phyloP scores from a whole-genome alignment of 2,113 vertebrate genomes.

The Dendropsophus ebraccatus region DNA sequence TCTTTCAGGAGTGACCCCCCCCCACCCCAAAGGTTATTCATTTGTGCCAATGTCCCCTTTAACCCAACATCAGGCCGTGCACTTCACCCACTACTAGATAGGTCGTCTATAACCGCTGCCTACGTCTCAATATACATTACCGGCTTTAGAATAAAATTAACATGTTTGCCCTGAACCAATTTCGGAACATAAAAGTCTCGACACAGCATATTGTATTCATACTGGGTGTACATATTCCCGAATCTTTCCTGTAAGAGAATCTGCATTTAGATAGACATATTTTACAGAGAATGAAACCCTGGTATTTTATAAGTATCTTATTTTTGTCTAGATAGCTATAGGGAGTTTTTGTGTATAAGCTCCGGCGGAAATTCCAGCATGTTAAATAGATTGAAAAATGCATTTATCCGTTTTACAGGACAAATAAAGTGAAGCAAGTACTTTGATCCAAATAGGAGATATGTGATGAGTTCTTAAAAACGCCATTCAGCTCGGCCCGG shows the following conservation, averaged over 20 bases:
- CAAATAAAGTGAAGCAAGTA: slow-evolving; percentile 37
- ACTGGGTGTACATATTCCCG: slow-evolving; percentile 63
- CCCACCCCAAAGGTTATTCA: no score
- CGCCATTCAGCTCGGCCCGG: slow-evolving; percentile 35
- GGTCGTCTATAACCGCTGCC: neutral
- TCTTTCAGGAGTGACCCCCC: no score
- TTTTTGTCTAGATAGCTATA: slow-evolving; percentile 49
- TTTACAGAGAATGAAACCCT: slow-evolving; percentile 63
- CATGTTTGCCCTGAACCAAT: neutral
- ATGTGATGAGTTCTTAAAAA: slow-evolving; percentile 49
- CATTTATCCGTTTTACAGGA: slow-evolving; percentile 53
- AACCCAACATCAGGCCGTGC: neutral
- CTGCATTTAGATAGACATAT: slow-evolving; percentile 73
- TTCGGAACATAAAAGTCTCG: slow-evolving; percentile 52
- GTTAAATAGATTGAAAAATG: slow-evolving; percentile 60
- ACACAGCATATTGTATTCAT: slow-evolving; percentile 60
- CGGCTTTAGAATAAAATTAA: slow-evolving; percentile 45
- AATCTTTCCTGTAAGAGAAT: slow-evolving; percentile 66
- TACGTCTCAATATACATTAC: neutral
- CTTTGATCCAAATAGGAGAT: slow-evolving; percentile 28
- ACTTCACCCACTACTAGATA: neutral
- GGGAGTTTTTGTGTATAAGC: slow-evolving; percentile 57
- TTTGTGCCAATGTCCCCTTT: neutral
- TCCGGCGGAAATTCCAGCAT: slow-evolving; percentile 54
- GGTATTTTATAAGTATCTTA: slow-evolving; percentile 63